Base-by-base conservation (phyloP, 2,888 invertebrate species). In the Clivina fossor region DNA sequence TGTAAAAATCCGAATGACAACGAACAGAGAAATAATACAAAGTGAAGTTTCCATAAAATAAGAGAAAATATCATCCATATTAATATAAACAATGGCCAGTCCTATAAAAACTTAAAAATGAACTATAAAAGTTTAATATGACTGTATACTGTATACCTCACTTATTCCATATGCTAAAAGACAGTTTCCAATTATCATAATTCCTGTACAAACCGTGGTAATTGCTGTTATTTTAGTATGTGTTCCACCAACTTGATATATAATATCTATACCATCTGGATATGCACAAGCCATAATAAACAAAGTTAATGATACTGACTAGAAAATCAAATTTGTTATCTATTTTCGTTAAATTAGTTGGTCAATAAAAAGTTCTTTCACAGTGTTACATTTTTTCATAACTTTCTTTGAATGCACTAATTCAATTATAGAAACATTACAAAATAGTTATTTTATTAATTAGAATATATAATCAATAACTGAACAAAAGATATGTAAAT, bases 11-110 rank as follows among this genome's bases (percentile, higher is more conserved):
- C 16, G 19, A n/a, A 44, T n/a, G 44, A 32, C 4, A 53, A 26
- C 7, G 53, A 35, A 16, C 18, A n/a, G 7, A 53, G 8, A 37
- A 44, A 9, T 26, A 35, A 26, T 26, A 53, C 44, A 3, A 53
- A 53, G 44, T 35, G 35, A 37, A 53, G 8, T 4, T 53, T 53
- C 53, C 53, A 53, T 32, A 53, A 2, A 16, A 53, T 35, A 8
- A 35, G 11, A 13, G 18, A 5, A 8, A 44, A 5, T 11, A 53
- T 33, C 8, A 53, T 16, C 53, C 53, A 53, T n/a, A 37, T 24
- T 35, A 53, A 28, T 26, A 43, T 11, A 18, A 44, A 44, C 13
- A 43, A 16, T 18, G 53, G 15, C 44, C 44, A 43, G 11, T 53
- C 44, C 53, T 53, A 16, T 19, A 53, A 47, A 11, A 46, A 16